Evolutionary conservation across 2,888 invertebrate genomes (phyloP), one percentile per base, ranked within the genome.

Genomic region (Meteorus cinctellus): DNA sequence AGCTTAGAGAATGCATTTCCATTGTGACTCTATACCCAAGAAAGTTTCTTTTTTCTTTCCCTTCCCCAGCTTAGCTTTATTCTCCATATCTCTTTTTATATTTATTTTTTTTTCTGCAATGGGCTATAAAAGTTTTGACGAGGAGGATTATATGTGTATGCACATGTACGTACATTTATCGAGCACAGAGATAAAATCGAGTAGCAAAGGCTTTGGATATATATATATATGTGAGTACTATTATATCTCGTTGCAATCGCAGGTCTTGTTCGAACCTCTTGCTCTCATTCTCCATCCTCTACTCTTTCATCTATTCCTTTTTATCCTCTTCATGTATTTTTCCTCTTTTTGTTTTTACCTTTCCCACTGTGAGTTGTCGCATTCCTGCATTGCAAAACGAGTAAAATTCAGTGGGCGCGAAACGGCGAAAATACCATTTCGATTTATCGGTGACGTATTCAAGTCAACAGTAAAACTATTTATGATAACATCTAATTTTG

Each of bases 191-290:
- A 55, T 55, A 55, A 55, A 55, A 55, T 55, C n/a, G 55, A 55
- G 55, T 19, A 19, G 55, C n/a, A 6, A 8, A 19, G 55, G n/a
- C 8, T 8, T 19, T 55, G 55, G 19, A 24, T 19, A 55, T 55
- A 45, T 68, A 14, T 34, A 34, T 55, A 45, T 68, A 14, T 34
- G 2, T 12, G 29, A 31, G 36, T 31, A 31, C 19, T 10, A 51
- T 45, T 55, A 27, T 68, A 68, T 51, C 68, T 51, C 68, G 31
- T 68, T 68, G 48, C 68, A 68, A 68, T 68, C 36, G 68, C 27
- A 68, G 19, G 60, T 74, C 65, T 63, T 29, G 75, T 31, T 75
- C 19, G 19, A 24, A 55, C 55, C 19, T 34, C 48, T 72, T 31
- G 72, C 51, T 68, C 45, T 60, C 27, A 24, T 68, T 24, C n/a